Base-by-base conservation (phyloP, 1,140 invertebrate species). In the Drosophila aff. region DNA sequence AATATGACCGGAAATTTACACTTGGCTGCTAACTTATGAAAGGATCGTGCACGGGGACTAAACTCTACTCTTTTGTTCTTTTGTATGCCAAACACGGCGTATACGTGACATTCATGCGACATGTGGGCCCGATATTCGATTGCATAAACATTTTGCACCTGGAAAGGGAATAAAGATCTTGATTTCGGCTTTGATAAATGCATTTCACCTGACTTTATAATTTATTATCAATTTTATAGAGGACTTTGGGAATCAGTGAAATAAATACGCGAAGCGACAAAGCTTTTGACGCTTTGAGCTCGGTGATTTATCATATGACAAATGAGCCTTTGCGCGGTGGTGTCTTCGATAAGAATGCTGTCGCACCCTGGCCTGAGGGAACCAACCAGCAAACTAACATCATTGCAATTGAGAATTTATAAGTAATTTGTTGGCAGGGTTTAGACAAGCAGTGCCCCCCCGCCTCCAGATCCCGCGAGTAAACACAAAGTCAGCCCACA, bases 231-330 rank as follows among this genome's bases (percentile, higher is more conserved):
- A 58, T 75, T 64, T 69, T 31, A 53, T 62, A 26, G 59, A 46
- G 55, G 61, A 55, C 61, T 76, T 86, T 66, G 31, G 64, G 60
- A 76, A 59, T 81, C 50, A 58, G 47, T 65, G 60, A 67, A 55
- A 75, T 43, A 49, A 49, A 81, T 53, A 69, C 64, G 28, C 10
- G 59, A 79, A 78, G 67, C 49, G 43, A 73, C 68, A 76, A 62
- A 68, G 47, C 63, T 18, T 36, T 55, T 67, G 67, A 63, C 62
- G 73, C 64, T 58, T 67, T 59, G 46, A 60, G 52, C 53, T 26
- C 33, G 46, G 47, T 78, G 81, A 87, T 89, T 80, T 84, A 87
- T 87, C 73, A 75, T 55, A 74, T 86, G 82, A 76, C 79, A 79
- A 52, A 81, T 61, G 74, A 63, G 60, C 43, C 76, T 79, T 79